Conservation (phyloP, 2,113 vertebrate species). For the Dromaius novaehollandiae region DNA sequence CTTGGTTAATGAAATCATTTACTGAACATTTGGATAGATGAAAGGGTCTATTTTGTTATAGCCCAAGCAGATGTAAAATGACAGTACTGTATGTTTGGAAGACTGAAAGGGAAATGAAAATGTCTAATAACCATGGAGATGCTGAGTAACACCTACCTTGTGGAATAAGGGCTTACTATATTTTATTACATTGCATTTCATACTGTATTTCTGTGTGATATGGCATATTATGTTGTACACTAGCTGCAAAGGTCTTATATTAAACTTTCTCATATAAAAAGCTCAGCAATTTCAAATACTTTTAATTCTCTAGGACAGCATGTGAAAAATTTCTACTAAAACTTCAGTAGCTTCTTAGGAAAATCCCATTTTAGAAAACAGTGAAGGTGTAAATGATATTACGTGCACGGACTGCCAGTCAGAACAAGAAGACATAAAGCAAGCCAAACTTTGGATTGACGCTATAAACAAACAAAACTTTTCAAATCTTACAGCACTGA, state of each 20-base stretch:
- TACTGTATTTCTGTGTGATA: neutral
- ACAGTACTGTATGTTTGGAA: neutral
- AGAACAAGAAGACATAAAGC: slow-evolving; percentile 20
- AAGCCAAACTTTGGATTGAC: slow-evolving; percentile 13
- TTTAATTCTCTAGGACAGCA: neutral
- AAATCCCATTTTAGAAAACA: slow-evolving; percentile 5
- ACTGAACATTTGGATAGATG: neutral
- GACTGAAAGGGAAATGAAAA: neutral
- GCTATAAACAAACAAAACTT: slow-evolving; percentile 7
- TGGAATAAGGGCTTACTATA: neutral
- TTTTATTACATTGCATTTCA: neutral
- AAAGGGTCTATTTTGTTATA: neutral
- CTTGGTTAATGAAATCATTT: neutral
- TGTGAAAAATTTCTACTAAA: neutral
- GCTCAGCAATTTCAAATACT: neutral
- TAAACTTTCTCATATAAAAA: neutral
- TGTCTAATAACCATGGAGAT: neutral
- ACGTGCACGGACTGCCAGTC: neutral
- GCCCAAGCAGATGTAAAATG: neutral
- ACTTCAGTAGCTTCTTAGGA: neutral
- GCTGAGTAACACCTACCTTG: neutral
- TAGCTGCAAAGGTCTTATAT: neutral
- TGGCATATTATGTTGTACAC: neutral
- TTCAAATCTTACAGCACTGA: neutral
- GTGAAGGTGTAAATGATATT: neutral